Evolutionary conservation across 2,888 invertebrate genomes (phyloP).

Genomic region (Deilephila porcellus): DNA sequence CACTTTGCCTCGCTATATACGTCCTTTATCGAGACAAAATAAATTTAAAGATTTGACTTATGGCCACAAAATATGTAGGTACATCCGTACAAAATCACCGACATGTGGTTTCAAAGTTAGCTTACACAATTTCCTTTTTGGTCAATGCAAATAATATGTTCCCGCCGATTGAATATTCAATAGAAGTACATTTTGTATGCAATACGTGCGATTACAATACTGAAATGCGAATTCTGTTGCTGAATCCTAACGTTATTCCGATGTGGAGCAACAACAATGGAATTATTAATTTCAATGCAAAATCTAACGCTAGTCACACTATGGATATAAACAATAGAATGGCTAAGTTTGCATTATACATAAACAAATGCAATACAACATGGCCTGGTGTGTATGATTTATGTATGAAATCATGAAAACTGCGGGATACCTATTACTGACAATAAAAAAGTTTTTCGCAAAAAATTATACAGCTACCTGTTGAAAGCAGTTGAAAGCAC

Average conservation of each 20-base stretch:
- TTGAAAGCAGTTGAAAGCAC: too few species aligned
- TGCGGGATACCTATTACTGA: too few species aligned
- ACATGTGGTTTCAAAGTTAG: neutral
- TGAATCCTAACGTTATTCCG: conserved; percentile 2
- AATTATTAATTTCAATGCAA: neutral
- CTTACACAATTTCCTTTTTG: neutral
- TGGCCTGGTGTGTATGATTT: too few species aligned
- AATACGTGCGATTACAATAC: conserved; percentile 2
- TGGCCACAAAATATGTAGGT: too few species aligned
- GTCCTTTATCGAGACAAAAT: too few species aligned
- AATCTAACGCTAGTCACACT: neutral
- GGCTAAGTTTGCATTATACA: too few species aligned
- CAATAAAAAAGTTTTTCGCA: too few species aligned
- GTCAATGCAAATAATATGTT: neutral
- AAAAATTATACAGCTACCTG: too few species aligned
- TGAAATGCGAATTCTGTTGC: neutral
- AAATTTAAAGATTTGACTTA: too few species aligned
- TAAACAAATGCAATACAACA: too few species aligned
- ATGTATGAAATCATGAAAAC: too few species aligned
- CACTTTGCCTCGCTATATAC: too few species aligned
- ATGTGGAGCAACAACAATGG: neutral
- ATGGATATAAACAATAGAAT: neutral
- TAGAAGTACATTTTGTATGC: conserved; percentile 3
- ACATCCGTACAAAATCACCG: neutral
- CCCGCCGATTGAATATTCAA: conserved; percentile 2